A percentile compares a stretch with the other conserved stretches of the same genome.
These are phyloP conservation scores for Eupithecia dodoneata DNA, from an alignment of 2,888 invertebrate species.

Conservation along the genomic window DNA sequence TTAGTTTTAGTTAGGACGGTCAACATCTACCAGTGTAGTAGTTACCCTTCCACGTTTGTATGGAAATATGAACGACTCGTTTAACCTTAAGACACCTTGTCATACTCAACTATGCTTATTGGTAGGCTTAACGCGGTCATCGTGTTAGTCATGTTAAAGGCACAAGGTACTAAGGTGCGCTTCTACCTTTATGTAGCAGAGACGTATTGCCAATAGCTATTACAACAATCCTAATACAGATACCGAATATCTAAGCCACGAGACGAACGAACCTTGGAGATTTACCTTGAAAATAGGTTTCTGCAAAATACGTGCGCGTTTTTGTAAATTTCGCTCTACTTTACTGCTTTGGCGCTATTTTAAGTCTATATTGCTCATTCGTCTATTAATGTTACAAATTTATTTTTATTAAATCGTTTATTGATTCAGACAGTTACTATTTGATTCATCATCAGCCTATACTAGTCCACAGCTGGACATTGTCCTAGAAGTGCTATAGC, in stretches of 20 bases:
- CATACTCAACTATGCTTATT: not conserved
- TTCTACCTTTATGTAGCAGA: not conserved
- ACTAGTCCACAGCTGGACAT: too few species aligned
- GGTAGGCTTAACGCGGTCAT: not conserved
- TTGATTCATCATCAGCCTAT: too few species aligned
- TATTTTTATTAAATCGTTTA: too few species aligned
- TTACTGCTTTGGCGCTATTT: not conserved
- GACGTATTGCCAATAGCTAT: not conserved
- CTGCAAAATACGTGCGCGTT: conserved; percentile 33
- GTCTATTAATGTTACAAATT: too few species aligned
- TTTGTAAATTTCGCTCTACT: conserved; percentile 27
- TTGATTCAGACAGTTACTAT: too few species aligned
- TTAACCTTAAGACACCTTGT: not conserved
- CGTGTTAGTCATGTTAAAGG: not conserved
- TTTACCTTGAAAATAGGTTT: conserved; percentile 34
- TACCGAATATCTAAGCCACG: conserved; percentile 14
- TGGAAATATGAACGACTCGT: too few species aligned
- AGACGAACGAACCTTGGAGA: conserved; percentile 30
- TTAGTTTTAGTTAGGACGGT: too few species aligned
- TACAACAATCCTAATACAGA: not conserved
- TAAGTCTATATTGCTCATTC: not conserved
- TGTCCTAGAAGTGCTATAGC: too few species aligned
- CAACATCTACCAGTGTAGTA: too few species aligned
- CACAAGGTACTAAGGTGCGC: not conserved
- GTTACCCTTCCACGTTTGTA: too few species aligned